A percentile compares a stretch with the other conserved stretches of the same genome.
These are phyloP conservation scores for Malthinus flaveolus DNA, from an alignment of 2,888 invertebrate genomes.

Conservation along the genomic window DNA sequence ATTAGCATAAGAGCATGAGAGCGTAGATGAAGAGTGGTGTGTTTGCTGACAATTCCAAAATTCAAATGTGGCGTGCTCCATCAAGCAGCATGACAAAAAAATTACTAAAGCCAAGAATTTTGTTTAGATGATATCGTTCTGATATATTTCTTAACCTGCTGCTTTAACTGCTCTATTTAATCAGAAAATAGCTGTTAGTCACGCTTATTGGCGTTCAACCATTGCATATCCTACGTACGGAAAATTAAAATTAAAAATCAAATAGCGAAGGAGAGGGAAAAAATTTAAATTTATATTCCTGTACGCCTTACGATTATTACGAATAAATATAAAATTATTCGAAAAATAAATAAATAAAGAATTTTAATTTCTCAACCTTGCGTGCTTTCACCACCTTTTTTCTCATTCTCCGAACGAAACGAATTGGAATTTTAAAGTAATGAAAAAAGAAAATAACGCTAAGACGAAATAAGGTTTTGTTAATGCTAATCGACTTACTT, in stretches of 20 bases:
- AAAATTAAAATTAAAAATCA: constrained; percentile 4
- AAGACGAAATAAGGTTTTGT: constrained; percentile 17
- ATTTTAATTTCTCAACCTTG: no score
- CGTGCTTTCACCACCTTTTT: constrained; percentile 6
- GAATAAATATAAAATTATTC: no score
- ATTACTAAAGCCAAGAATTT: constrained; percentile 25
- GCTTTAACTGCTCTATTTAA: constrained; percentile 46
- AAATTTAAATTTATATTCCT: not conserved
- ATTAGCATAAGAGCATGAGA: no score
- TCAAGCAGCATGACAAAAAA: constrained; percentile 1
- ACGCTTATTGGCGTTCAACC: constrained; percentile 45
- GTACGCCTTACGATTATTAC: no score
- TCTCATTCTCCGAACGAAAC: constrained; percentile 3
- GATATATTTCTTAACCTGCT: constrained; percentile 44
- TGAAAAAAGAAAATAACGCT: constrained; percentile 13
- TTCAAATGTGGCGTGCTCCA: constrained; percentile 15
- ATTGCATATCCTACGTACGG: constrained; percentile 8
- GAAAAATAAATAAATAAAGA: no score
- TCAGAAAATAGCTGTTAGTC: constrained; percentile 42
- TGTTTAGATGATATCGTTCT: constrained; percentile 26
- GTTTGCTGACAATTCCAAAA: no score
- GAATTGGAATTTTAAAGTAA: constrained; percentile 14
- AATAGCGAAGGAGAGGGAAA: not conserved
- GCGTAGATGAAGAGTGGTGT: no score
- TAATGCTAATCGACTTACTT: constrained; percentile 33